Evolutionary conservation across 2,888 invertebrate genomes (phyloP).

Genomic region (Argynnis bischoffii): DNA sequence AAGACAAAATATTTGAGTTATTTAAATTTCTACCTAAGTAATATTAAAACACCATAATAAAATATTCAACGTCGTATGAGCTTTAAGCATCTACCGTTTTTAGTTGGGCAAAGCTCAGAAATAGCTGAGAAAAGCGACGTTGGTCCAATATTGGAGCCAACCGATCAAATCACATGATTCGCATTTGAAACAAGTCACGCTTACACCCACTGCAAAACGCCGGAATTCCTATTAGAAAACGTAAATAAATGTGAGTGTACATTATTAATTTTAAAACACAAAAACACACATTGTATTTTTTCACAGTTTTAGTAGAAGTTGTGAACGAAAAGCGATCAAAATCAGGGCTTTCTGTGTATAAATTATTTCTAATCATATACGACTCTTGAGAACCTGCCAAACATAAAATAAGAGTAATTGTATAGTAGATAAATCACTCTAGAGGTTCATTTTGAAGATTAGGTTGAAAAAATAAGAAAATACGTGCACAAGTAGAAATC

Average conservation of each 20-base stretch:
- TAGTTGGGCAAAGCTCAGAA: slow-evolving; percentile 1
- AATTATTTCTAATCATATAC: slow-evolving; percentile 8
- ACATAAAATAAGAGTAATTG: slow-evolving; percentile 5
- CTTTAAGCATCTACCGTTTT: neutral
- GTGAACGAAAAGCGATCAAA: neutral
- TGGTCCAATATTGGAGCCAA: slow-evolving; percentile 68
- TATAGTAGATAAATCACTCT: neutral
- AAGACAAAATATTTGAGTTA: too few species aligned
- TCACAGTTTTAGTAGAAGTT: neutral
- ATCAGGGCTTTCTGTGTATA: slow-evolving; percentile 3
- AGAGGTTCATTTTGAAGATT: neutral
- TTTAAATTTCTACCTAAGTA: too few species aligned
- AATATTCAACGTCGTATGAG: too few species aligned
- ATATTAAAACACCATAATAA: too few species aligned
- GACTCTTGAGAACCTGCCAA: slow-evolving; percentile 7
- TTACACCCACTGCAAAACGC: slow-evolving; percentile 56
- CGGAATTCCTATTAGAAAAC: slow-evolving; percentile 23
- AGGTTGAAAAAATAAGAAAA: neutral
- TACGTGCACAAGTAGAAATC: too few species aligned
- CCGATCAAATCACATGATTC: slow-evolving; percentile 72
- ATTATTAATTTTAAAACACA: slow-evolving; percentile 3
- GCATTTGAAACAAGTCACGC: slow-evolving; percentile 74
- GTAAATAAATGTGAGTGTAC: slow-evolving; percentile 18
- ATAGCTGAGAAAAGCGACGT: slow-evolving; percentile 56
- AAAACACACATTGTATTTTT: neutral